A percentile compares a stretch with the other conserved stretches of the same genome.
Conservation (phyloP, 2,113 vertebrate genomes). For the Phylloscopus trochilus region DNA sequence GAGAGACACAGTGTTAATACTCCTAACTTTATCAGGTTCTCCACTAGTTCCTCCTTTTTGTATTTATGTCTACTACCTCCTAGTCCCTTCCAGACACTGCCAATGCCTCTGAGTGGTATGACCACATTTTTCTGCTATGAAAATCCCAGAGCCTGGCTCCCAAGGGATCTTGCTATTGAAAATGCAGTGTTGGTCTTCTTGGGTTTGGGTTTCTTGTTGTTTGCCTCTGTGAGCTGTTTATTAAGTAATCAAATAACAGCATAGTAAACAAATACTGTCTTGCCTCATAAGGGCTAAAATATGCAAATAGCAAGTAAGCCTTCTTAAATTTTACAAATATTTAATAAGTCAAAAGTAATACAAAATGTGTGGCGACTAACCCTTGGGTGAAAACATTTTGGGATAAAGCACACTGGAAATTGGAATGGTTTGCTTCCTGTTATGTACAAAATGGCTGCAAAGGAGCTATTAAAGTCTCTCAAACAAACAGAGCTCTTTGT, state of each 20-base stretch:
- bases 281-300: background rate
- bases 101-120: constrained; percentile 11
- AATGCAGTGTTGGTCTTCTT: background rate
- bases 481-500: constrained; percentile 31
- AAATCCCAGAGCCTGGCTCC: constrained; percentile 26
- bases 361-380: background rate
- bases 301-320: background rate
- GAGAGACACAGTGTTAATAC: background rate
- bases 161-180: constrained; percentile 43
- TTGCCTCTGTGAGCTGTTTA: constrained; percentile 28
- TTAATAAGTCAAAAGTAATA: background rate
- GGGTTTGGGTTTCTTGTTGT: constrained; percentile 19
- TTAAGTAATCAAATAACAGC: constrained; percentile 28
- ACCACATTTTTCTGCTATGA: constrained; percentile 36
- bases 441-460: constrained; percentile 42
- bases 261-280: constrained; percentile 21
- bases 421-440: constrained; percentile 20
- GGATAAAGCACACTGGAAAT: background rate
- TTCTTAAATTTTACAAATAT: background rate
- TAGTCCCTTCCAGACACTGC: background rate
- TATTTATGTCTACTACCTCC: background rate
- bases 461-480: constrained; percentile 31
- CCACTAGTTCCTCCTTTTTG: background rate
- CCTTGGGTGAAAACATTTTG: background rate
- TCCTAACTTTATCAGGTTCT: background rate